Percentiles rank a stretch among this genome's conserved stretches.
phyloP scores from a whole-genome alignment of 2,797 vertebrate genomes.

The Gymnoscopelus braueri region DNA sequence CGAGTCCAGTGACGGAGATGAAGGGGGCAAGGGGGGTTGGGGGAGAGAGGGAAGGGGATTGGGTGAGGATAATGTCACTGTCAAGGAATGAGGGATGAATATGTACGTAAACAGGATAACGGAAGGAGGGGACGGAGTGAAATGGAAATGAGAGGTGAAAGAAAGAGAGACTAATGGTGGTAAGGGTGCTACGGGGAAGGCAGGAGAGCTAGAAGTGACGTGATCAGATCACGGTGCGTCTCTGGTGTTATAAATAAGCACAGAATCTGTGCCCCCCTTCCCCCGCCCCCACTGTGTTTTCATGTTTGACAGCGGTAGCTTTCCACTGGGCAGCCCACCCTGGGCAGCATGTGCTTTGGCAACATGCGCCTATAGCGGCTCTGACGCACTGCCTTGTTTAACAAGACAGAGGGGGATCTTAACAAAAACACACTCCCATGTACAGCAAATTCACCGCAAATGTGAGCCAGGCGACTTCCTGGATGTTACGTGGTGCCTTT shows the following conservation, averaged over 20 bases:
- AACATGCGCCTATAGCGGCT: conserved; percentile 49
- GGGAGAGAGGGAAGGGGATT: background rate
- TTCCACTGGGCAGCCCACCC: conserved; percentile 34
- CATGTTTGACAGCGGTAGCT: conserved; percentile 43
- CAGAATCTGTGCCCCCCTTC: conserved; percentile 47
- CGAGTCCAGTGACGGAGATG: background rate
- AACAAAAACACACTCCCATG: conserved; percentile 51
- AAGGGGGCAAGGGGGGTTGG: conserved; percentile 5
- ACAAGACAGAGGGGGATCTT: conserved; percentile 17
- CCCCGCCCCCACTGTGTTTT: conserved; percentile 49
- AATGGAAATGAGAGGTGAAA: conserved; percentile 43
- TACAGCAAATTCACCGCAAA: conserved; percentile 48
- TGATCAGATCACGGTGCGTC: conserved; percentile 58
- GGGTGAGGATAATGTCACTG: conserved; percentile 34
- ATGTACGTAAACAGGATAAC: conserved; percentile 44
- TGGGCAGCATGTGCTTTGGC: conserved; percentile 69
- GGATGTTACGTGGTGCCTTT: conserved; percentile 45
- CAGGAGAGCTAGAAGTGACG: conserved; percentile 48
- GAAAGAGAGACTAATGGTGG: conserved; percentile 26
- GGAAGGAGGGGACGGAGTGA: conserved; percentile 43
- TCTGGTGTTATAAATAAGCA: conserved; percentile 49
- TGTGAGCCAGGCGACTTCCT: conserved; percentile 42
- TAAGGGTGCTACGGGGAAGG: conserved; percentile 14
- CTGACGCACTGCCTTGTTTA: conserved; percentile 57
- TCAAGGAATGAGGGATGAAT: conserved; percentile 40